Conservation (phyloP, 92 coral and sea anemone genomes). For the Phenganax stokvisi region DNA sequence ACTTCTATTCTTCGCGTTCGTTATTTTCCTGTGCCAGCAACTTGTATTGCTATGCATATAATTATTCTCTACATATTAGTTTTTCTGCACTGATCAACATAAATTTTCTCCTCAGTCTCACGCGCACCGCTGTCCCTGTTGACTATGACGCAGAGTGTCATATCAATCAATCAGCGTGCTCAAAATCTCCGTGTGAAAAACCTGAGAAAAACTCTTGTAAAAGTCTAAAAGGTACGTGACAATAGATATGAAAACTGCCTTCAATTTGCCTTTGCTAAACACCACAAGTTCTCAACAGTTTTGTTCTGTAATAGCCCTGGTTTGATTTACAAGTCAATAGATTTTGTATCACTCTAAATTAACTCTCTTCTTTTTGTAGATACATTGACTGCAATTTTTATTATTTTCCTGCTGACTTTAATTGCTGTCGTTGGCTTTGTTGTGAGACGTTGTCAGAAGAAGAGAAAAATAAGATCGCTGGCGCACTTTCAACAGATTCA, state of each 20-base stretch:
- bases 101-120: constrained; percentile 38
- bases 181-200: background rate
- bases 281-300: background rate
- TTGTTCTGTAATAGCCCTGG: too few relatives aligned
- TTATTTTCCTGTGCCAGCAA: too few relatives aligned
- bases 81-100: background rate
- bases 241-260: too few relatives aligned
- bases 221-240: background rate
- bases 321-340: background rate
- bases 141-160: constrained; percentile 51
- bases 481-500: constrained; percentile 19
- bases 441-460: constrained; percentile 14
- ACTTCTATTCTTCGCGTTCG: too few relatives aligned
- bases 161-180: constrained; percentile 44
- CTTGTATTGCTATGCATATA: too few relatives aligned
- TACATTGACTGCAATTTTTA: constrained; percentile 15
- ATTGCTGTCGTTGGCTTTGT: constrained; percentile 13
- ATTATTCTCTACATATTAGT: too few relatives aligned
- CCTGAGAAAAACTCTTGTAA: background rate
- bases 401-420: background rate
- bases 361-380: background rate
- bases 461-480: background rate
- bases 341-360: background rate
- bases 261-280: background rate
- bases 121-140: constrained; percentile 52